These are phyloP conservation scores for Aurelia aurita complex sp. Pacific DNA, from an alignment of 30 jellyfish, hydroid and myxozoan genomes.

Conservation along the genomic window DNA sequence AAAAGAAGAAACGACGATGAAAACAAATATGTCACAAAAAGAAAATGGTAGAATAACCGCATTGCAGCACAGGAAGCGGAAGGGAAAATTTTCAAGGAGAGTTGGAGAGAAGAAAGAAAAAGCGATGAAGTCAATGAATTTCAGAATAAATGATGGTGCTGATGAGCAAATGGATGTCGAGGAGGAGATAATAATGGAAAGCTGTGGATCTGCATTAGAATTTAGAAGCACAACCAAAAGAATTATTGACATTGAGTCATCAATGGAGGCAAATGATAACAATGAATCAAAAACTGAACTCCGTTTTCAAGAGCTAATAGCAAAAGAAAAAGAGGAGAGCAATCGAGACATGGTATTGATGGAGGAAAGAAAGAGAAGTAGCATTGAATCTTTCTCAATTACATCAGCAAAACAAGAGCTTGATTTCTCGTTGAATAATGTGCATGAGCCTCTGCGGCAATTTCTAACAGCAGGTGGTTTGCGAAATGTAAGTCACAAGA, in stretches of 20 bases:
- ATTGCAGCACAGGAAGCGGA: conserved; percentile 7
- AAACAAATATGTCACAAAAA: neutral
- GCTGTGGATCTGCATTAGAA: no score
- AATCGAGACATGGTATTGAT: no score
- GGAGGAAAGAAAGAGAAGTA: no score
- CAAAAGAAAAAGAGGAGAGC: no score
- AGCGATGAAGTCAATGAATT: conserved; percentile 1
- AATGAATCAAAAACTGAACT: no score
- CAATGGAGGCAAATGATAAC: neutral
- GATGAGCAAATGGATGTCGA: no score
- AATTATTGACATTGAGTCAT: neutral
- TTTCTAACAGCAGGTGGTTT: conserved; percentile 13
- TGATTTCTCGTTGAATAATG: no score
- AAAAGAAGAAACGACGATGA: neutral
- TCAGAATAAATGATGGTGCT: no score
- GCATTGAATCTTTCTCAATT: no score
- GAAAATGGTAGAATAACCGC: neutral
- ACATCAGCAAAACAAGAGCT: no score
- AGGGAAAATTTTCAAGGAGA: conserved; percentile 6
- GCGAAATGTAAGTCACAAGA: neutral
- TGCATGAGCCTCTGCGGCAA: conserved; percentile 12
- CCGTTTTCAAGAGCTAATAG: no score
- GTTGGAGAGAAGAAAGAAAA: conserved; percentile 35
- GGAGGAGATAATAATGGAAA: no score
- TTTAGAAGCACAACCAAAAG: neutral